Base-by-base conservation (phyloP, 2,888 invertebrate genomes). In the Eurytoma californica region DNA sequence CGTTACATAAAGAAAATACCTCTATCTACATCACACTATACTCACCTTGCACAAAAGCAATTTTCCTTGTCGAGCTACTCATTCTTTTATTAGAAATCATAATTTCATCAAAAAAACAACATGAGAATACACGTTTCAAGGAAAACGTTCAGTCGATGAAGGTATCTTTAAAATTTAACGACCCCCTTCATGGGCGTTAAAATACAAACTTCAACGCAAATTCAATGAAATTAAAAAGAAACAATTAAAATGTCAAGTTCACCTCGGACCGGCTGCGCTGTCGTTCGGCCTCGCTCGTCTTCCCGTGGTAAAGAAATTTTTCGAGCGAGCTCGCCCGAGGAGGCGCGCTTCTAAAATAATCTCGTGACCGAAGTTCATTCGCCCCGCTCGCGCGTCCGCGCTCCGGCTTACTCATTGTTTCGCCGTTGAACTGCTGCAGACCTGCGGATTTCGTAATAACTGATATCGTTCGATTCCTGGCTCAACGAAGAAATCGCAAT, bases 281-380 rank as follows among this genome's bases (percentile, higher is more conserved):
- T 7, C n/a, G 28, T 7, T 28, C n/a, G n/a, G 28, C 7, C 14
- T 67, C n/a, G 53, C 24, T 53, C 67, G 53, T 67, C 14, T 53
- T 53, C 16, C 16, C 7, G 16, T 18, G 20, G 49, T 3, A 20
- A 20, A 20, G 18, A 66, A 18, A 20, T 66, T 18, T 49, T 13
- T 14, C 18, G 47, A 65, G 2, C 18, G 18, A 65, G 47, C n/a
- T 16, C 49, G 4, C 14, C 14, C 53, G 14, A 53, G n/a, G 53
- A 5, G 53, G 53, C 53, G n/a, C 3, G 12, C n/a, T 68, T 68
- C 18, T 16, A 68, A 68, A 55, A 70, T 49, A 70, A 70, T 12
- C 24, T 30, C 30, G 16, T 24, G 57, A 51, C 72, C 14, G 61
- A 72, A 49, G 72, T 72, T 72, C 72, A 72, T 72, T 72, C 61